phyloP scores from a whole-genome alignment of 2,113 vertebrate species.

The Leptocoma aspasia region DNA sequence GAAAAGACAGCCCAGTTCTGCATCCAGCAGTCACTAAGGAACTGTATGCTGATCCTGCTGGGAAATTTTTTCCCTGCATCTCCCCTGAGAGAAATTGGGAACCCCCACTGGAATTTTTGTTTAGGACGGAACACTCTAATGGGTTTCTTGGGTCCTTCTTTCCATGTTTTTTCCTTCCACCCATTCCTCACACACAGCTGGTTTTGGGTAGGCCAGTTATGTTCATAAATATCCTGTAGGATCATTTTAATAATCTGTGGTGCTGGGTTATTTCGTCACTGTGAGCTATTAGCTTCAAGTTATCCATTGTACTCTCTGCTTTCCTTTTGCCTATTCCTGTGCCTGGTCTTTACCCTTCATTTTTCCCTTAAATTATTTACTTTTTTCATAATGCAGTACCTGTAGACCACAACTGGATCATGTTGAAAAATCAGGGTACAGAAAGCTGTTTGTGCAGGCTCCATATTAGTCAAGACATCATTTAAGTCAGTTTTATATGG shows the following conservation, averaged over 20 bases:
- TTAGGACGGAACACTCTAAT: neutral
- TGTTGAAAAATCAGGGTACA: neutral
- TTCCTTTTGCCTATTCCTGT: neutral
- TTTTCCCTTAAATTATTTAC: neutral
- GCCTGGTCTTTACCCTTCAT: neutral
- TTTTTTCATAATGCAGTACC: neutral
- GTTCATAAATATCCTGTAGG: neutral
- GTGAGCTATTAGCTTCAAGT: neutral
- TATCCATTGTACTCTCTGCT: neutral
- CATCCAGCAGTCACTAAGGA: neutral
- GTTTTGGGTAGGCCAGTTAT: neutral
- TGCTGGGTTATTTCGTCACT: neutral
- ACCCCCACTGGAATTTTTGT: neutral
- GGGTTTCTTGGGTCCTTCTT: neutral
- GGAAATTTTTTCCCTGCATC: neutral
- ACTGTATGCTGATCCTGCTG: neutral
- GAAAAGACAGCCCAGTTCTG: neutral
- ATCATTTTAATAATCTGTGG: neutral
- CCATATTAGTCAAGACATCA: neutral
- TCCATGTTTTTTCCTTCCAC: neutral
- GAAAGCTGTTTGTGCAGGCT: neutral
- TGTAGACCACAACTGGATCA: neutral
- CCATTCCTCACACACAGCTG: neutral
- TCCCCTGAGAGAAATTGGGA: neutral
- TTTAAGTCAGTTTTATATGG: rapidly evolving